Conservation (phyloP, 2,888 invertebrate genomes). For the Agonum fuliginosum region DNA sequence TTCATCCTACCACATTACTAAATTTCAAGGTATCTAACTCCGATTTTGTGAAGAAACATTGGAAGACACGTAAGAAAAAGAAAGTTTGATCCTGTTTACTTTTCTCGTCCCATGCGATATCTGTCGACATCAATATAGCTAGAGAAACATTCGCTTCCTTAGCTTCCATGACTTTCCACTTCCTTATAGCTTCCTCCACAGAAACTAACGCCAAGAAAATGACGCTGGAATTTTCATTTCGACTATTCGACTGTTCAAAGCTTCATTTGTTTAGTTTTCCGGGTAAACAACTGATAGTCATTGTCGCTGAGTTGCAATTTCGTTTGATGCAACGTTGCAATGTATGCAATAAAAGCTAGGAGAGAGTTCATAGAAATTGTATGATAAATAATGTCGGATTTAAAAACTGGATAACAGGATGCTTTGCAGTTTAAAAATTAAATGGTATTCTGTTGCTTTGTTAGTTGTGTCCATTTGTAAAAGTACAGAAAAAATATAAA, state of each 20-base stretch:
- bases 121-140: conserved; percentile 24
- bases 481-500: too few species aligned
- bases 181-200: too few species aligned
- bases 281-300: conserved; percentile 10
- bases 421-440: background rate
- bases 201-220: conserved; percentile 34
- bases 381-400: conserved; percentile 1
- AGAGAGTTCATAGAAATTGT: background rate
- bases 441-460: too few species aligned
- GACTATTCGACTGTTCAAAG: background rate
- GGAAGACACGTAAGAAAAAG: background rate
- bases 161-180: too few species aligned
- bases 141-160: background rate
- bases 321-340: background rate
- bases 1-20: too few species aligned
- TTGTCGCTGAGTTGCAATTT: conserved; percentile 9
- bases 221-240: conserved; percentile 29
- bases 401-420: background rate
- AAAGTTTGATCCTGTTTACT: conserved; percentile 29
- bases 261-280: conserved; percentile 23
- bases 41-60: background rate
- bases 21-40: too few species aligned
- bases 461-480: too few species aligned
- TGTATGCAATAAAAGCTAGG: background rate
- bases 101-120: conserved; percentile 31